Evolutionary conservation across 2,113 vertebrate genomes (phyloP), one percentile per base, ranked within the genome.

Genomic region (Takifugu flavidus): DNA sequence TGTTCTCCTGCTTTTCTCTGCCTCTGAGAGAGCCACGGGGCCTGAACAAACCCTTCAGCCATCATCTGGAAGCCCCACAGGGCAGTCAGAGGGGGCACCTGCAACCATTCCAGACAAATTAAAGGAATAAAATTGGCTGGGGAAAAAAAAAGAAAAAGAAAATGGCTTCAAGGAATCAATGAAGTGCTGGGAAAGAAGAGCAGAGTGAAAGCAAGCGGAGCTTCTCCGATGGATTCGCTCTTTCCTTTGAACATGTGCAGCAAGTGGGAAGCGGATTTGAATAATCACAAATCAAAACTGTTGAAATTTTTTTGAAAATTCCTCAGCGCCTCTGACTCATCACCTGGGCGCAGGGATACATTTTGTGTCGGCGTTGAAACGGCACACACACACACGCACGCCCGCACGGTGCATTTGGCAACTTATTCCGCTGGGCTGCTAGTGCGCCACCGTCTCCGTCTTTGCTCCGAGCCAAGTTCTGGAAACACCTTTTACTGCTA

Each of bases 1-100:
- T 39, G n/a, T 53, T 63, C 15, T 45, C 28, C 54, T n/a, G 20
- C 20, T 20, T 20, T 20, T 20, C 20, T 20, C 20, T 20, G 60
- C 49, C 31, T 27, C 49, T 70, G 56, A 56, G 53, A 47, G 20
- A 68, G 74, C 70, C 67, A 68, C 65, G 56, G 75, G 82, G 60
- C 72, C 65, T 47, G 74, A 74, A 80, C 62, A 76, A 74, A 70
- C 56, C 72, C 72, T 66, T 1, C 66, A 71, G 67, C 59, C 53
- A 68, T 81, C 75, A 81, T 75, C 68, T 75, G 74, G 52, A 69
- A 71, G 62, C 70, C 60, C 70, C 69, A 78, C 65, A 66, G 65
- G 54, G 62, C 67, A 84, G 78, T 79, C 78, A 86, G 49, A 53
- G 65, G 57, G 68, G 72, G 58, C 56, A 78, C 68, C 72, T 68